Conservation (phyloP, 2,113 vertebrate species). For the Tautogolabrus adspersus region DNA sequence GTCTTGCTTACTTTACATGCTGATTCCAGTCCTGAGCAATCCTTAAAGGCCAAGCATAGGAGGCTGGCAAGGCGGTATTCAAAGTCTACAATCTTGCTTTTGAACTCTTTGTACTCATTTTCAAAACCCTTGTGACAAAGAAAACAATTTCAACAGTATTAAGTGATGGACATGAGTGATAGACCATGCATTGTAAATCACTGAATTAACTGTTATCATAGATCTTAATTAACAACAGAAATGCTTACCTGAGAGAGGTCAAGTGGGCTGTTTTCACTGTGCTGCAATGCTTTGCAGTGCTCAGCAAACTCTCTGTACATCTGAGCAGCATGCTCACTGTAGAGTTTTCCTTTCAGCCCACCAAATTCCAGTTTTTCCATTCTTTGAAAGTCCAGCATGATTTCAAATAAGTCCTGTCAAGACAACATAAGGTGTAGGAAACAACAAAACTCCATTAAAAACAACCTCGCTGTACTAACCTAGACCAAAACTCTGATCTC, state of each 20-base stretch:
- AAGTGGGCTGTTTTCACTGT: constrained; percentile 73
- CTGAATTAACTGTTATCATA: background rate
- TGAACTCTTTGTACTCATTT: constrained; percentile 81
- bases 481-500: constrained; percentile 32
- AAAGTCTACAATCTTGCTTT: constrained; percentile 81
- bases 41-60: constrained; percentile 83
- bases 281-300: constrained; percentile 79
- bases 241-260: constrained; percentile 80
- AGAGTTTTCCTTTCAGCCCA: constrained; percentile 78
- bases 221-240: background rate
- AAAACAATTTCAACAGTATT: constrained; percentile 2
- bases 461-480: background rate
- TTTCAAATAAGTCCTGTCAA: constrained; percentile 83
- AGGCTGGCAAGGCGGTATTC: constrained; percentile 82
- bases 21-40: constrained; percentile 86
- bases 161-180: background rate
- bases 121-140: constrained; percentile 81
- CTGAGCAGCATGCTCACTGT: constrained; percentile 78
- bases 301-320: constrained; percentile 81
- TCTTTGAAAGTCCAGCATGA: constrained; percentile 85
- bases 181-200: background rate
- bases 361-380: constrained; percentile 87
- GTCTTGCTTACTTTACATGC: constrained; percentile 82
- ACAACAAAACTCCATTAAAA: background rate
- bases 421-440: background rate